These are phyloP conservation scores for Cryptus viduatorius DNA, from an alignment of 2,888 invertebrate species.

Conservation along the genomic window DNA sequence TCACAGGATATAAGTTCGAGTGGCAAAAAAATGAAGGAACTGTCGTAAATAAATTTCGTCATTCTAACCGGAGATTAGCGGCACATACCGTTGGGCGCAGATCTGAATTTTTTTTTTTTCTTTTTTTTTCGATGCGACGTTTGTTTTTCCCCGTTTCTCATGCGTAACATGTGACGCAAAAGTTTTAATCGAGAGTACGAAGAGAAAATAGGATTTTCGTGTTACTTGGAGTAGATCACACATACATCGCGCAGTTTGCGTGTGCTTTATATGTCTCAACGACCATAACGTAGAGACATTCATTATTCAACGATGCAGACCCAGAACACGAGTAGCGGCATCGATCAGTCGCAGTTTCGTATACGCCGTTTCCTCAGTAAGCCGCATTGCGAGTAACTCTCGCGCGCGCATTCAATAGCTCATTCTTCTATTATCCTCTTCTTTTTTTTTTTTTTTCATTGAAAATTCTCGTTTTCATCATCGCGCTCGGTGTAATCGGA, in stretches of 20 bases:
- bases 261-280: background rate
- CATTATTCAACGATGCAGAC: conserved; percentile 50
- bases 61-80: background rate
- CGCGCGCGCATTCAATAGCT: background rate
- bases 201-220: background rate
- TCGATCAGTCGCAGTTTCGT: conserved; percentile 55
- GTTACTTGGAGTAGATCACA: background rate
- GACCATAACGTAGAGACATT: conserved; percentile 17
- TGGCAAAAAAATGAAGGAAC: background rate
- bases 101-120: background rate
- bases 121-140: background rate
- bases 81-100: no score
- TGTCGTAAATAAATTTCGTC: background rate
- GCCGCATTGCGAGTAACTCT: conserved; percentile 3
- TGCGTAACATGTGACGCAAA: background rate
- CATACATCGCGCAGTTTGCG: background rate
- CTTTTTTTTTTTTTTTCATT: conserved; percentile 4
- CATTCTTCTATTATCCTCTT: background rate
- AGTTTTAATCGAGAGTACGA: background rate
- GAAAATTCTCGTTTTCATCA: background rate
- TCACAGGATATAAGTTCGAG: background rate
- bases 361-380: background rate
- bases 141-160: background rate
- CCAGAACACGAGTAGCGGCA: conserved; percentile 41
- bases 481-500: conserved; percentile 5